Conservation (phyloP, 2,888 invertebrate genomes). For the Cosmia trapezina region DNA sequence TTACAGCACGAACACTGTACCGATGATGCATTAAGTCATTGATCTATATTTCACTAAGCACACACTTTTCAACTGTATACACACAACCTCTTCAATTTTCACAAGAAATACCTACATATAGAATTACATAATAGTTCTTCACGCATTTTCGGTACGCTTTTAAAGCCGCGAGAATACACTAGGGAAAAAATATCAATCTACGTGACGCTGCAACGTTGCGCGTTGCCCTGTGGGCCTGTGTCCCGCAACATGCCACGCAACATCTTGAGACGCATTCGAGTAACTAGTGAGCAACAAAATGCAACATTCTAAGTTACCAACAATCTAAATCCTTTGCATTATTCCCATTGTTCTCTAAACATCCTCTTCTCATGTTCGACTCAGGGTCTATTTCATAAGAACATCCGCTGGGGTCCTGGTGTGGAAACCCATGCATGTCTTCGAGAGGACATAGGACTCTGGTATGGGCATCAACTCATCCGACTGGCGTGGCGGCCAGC, state of each 20-base stretch:
- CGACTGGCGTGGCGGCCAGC: conserved; percentile 83
- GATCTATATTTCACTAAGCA: too few relatives aligned
- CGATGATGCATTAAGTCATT: background rate
- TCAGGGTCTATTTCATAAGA: conserved; percentile 88
- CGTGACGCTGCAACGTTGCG: background rate
- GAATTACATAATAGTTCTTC: too few relatives aligned
- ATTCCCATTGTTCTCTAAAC: background rate
- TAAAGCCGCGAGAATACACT: background rate
- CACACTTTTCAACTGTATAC: too few relatives aligned
- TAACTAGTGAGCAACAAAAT: too few relatives aligned
- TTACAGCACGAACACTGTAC: background rate
- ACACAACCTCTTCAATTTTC: too few relatives aligned
- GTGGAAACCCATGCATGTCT: conserved; percentile 82
- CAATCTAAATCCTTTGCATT: too few relatives aligned
- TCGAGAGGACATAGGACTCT: conserved; percentile 89
- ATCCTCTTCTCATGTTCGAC: background rate
- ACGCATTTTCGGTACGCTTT: too few relatives aligned
- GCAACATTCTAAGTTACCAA: too few relatives aligned
- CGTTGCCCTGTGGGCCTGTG: background rate
- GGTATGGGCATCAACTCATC: conserved; percentile 86
- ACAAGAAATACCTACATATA: too few relatives aligned
- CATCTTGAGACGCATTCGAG: too few relatives aligned
- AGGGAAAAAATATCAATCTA: background rate
- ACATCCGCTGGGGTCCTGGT: conserved; percentile 91
- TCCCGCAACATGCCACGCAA: background rate